A percentile compares a stretch with the other conserved stretches of the same genome.
phyloP scores from a whole-genome alignment of 2,888 invertebrate species.

The Phortica magna region DNA sequence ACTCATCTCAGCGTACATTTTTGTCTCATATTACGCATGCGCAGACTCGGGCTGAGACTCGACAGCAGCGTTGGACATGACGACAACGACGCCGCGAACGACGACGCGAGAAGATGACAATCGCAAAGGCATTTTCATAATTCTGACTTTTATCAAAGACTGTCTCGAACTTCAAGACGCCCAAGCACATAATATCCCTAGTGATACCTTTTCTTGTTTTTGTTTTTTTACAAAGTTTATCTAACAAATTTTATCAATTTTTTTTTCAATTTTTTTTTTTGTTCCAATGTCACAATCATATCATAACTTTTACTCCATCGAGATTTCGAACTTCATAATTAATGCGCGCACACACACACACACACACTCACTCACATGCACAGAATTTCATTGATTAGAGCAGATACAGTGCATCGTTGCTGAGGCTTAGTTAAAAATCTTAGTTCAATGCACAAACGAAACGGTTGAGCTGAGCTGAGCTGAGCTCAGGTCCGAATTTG shows the following conservation, averaged over 20 bases:
- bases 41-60: not conserved
- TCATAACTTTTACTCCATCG: conserved; percentile 22
- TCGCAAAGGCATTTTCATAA: conserved; percentile 25
- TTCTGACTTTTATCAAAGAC: conserved; percentile 21
- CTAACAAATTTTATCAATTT: conserved; percentile 30
- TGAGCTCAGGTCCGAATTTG: not conserved
- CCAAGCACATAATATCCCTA: not conserved
- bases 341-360: conserved; percentile 13
- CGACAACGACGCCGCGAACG: not conserved
- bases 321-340: conserved; percentile 17
- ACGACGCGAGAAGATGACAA: conserved; percentile 17
- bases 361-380: too few relatives aligned
- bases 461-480: not conserved
- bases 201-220: conserved; percentile 2
- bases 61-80: not conserved
- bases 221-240: conserved; percentile 4
- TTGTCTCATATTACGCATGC: conserved; percentile 26
- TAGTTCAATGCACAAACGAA: not conserved
- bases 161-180: not conserved
- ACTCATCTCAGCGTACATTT: conserved; percentile 14
- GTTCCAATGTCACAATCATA: conserved; percentile 24
- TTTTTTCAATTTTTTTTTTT: too few relatives aligned
- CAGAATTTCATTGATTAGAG: conserved; percentile 29
- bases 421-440: conserved; percentile 1
- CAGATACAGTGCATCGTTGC: not conserved